A percentile compares a stretch with the other conserved stretches of the same genome.
Conservation (phyloP, 1,140 invertebrate species). For the Drosophila murphyi region DNA sequence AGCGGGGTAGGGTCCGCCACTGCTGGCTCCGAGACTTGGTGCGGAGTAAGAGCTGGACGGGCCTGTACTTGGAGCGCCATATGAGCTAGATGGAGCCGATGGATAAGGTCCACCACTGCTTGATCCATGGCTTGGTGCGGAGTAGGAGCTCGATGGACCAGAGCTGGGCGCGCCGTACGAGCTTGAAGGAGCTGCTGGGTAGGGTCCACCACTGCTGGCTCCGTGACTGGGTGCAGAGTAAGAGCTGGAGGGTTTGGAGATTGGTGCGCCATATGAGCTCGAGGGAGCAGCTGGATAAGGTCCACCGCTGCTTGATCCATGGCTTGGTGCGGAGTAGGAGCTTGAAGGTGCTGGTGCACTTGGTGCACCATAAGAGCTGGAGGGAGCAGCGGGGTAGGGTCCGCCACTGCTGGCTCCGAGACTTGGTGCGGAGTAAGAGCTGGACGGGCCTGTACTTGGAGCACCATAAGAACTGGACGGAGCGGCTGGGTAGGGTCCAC, state of each 20-base stretch:
- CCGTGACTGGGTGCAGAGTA: conserved; percentile 47
- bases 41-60: conserved; percentile 58
- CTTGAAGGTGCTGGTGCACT: conserved; percentile 9
- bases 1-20: conserved; percentile 37
- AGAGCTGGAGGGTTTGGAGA: conserved; percentile 28
- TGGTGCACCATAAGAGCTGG: conserved; percentile 50
- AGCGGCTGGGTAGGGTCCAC: conserved; percentile 35
- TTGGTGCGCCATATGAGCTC: conserved; percentile 25
- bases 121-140: conserved; percentile 30
- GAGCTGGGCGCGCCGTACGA: conserved; percentile 50
- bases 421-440: conserved; percentile 73
- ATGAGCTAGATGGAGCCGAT: conserved; percentile 28
- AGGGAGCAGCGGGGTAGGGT: conserved; percentile 49
- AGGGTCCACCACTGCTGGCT: conserved; percentile 48
- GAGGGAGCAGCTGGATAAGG: conserved; percentile 47
- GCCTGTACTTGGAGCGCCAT: conserved; percentile 34
- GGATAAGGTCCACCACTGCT: conserved; percentile 1
- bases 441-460: conserved; percentile 31
- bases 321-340: conserved; percentile 33
- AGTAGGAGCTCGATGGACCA: conserved; percentile 29
- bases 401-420: conserved; percentile 32
- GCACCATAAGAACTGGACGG: conserved; percentile 29
- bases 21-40: conserved; percentile 18
- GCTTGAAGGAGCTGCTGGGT: conserved; percentile 49
- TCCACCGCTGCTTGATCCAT: conserved; percentile 34